A percentile compares a stretch with the other conserved stretches of the same genome.
These are phyloP conservation scores for Eubucco bourcierii DNA, from an alignment of 2,113 vertebrate genomes.

Conservation along the genomic window DNA sequence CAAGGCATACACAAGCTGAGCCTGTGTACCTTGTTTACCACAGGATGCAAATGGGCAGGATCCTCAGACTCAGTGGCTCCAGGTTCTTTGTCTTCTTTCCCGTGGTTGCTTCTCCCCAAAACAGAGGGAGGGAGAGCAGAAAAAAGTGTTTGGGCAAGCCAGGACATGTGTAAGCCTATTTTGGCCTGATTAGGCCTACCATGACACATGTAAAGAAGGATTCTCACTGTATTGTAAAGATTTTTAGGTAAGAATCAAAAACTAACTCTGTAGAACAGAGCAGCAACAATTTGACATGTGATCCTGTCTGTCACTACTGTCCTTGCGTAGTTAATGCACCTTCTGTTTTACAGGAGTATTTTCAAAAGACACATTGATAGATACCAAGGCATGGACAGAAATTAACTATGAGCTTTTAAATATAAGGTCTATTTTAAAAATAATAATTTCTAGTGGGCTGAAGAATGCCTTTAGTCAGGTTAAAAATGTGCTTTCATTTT, in stretches of 20 bases:
- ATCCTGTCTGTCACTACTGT: not conserved
- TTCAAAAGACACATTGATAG: not conserved
- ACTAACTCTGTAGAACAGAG: not conserved
- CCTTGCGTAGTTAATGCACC: slow-evolving; percentile 4
- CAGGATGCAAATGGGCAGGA: no score
- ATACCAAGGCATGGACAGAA: not conserved
- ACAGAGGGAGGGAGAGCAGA: no score
- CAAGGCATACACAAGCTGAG: no score
- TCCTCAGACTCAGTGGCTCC: no score
- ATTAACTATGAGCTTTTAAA: slow-evolving; percentile 1
- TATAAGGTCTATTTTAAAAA: not conserved
- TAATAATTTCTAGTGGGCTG: not conserved
- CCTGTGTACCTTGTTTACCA: no score
- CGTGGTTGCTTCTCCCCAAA: no score
- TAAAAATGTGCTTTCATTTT: not conserved
- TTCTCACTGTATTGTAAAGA: not conserved
- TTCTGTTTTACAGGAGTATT: slow-evolving; percentile 7
- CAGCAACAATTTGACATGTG: not conserved
- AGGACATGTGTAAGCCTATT: no score
- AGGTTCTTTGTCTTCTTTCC: no score
- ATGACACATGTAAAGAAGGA: not conserved
- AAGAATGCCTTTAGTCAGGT: not conserved
- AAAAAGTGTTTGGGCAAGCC: no score
- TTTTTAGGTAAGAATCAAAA: not conserved
- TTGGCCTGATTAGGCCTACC: no score